Evolutionary conservation across 2,797 vertebrate genomes (phyloP).

Genomic region (Cryptoblepharus egeriae): DNA sequence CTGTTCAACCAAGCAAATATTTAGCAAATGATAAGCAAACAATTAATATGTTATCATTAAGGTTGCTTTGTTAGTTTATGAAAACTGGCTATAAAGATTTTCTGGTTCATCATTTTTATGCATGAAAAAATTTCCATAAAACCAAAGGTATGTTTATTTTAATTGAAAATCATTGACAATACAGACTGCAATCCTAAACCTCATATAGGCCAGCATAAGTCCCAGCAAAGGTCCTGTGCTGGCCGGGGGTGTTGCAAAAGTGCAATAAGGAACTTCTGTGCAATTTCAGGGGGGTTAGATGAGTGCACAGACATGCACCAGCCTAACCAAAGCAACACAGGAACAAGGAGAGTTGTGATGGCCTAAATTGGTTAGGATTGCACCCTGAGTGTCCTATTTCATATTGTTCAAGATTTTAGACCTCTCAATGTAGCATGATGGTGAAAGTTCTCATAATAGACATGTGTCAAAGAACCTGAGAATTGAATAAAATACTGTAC

Average conservation of each 20-base stretch:
- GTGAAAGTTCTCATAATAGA: constrained; percentile 65
- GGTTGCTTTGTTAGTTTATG: constrained; percentile 23
- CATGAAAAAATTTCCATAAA: constrained; percentile 46
- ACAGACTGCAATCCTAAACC: too few species aligned
- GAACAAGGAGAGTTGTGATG: too few species aligned
- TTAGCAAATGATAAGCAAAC: too few species aligned
- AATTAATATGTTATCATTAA: constrained; percentile 34
- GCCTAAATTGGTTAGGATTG: too few species aligned
- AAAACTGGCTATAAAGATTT: constrained; percentile 50
- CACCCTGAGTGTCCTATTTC: constrained; percentile 57
- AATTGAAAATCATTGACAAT: constrained; percentile 42
- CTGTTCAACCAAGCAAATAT: too few species aligned
- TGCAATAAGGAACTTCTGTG: too few species aligned
- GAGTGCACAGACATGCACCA: too few species aligned
- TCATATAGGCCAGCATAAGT: too few species aligned
- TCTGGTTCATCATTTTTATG: constrained; percentile 45
- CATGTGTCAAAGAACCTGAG: constrained; percentile 58
- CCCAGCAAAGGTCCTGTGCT: too few species aligned
- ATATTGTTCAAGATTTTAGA: constrained; percentile 54
- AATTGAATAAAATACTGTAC: constrained; percentile 69
- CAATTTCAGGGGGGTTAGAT: too few species aligned
- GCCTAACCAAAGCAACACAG: too few species aligned
- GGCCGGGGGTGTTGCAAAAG: too few species aligned
- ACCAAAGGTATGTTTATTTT: constrained; percentile 47
- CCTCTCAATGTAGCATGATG: constrained; percentile 52